Evolutionary conservation across 2,888 invertebrate genomes (phyloP), one percentile per base, ranked within the genome.

Genomic region (Asteroscopus sphinx): DNA sequence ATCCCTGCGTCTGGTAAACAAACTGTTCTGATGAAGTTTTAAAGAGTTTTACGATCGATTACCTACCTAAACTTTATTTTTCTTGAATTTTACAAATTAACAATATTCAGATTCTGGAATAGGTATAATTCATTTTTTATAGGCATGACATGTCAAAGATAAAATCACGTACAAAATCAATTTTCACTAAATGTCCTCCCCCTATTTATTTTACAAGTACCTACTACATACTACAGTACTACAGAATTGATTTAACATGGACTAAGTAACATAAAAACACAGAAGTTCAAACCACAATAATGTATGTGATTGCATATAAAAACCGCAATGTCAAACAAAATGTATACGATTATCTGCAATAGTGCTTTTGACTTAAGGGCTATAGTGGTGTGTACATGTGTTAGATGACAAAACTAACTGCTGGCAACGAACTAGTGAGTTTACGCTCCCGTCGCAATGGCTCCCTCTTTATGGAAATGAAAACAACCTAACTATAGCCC

Each of bases 401-500:
- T 67, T 58, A 67, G 51, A 64, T 67, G 58, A 73, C 58, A 73
- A 69, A 67, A 57, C 35, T 69, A 61, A 58, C 52, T 56, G 42
- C 52, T 59, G 56, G 58, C 45, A 57, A 53, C 52, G 69, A 53
- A 46, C 73, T 54, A 61, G 39, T 58, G 58, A 69, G 70, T 73
- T 61, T 69, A 63, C 67, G 58, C 76, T 58, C 42, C 74, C 69
- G 73, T 76, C 74, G 61, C 66, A 64, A 67, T 71, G 59, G 71
- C 73, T 72, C 67, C 75, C 68, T 63, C 73, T 71, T 73, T 69
- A 77, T 75, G 72, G 73, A 80, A 83, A 82, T 72, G 79, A 80
- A 84, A 85, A 85, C 83, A 85, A 74, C 72, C 81, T 82, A 85
- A 81, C 74, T 82, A 80, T 83, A 85, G 83, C 68, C 36, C 44